Conservation (phyloP, 2,113 vertebrate species). For the Clarias gariepinus region DNA sequence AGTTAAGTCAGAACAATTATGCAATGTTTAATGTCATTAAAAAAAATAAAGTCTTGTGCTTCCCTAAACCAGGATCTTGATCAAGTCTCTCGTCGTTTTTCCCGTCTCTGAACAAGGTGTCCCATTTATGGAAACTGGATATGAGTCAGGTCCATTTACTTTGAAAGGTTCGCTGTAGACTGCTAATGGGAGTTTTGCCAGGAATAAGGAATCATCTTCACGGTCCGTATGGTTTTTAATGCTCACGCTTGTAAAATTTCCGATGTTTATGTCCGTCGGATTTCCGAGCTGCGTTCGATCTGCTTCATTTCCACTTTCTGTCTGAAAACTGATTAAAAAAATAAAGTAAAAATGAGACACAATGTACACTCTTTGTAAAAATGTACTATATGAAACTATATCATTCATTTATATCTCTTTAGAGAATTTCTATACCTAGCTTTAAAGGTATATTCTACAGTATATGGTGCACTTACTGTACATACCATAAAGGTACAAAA, state of each 20-base stretch:
- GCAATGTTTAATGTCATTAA: neutral
- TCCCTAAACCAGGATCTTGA: neutral
- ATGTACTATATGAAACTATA: neutral
- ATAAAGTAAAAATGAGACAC: neutral
- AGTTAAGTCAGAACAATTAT: neutral
- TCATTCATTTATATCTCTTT: neutral
- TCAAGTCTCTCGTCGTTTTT: neutral
- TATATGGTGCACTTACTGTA: neutral
- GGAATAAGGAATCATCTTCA: constrained; percentile 15
- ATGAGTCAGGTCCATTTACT: neutral
- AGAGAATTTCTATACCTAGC: neutral
- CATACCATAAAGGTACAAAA: neutral
- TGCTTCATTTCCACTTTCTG: constrained; percentile 9
- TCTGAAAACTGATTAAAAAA: neutral
- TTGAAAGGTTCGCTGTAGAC: constrained; percentile 4
- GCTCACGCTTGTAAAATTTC: neutral
- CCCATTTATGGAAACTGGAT: constrained; percentile 1
- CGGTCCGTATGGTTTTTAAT: constrained; percentile 7
- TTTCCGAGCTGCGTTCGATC: neutral
- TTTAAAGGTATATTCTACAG: neutral
- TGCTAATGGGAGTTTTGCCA: neutral
- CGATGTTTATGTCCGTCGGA: neutral
- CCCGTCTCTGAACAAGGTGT: neutral
- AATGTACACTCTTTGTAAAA: no score
- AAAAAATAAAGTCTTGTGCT: neutral